phyloP scores from a whole-genome alignment of 2,888 invertebrate species.

The Tridacna gigas region DNA sequence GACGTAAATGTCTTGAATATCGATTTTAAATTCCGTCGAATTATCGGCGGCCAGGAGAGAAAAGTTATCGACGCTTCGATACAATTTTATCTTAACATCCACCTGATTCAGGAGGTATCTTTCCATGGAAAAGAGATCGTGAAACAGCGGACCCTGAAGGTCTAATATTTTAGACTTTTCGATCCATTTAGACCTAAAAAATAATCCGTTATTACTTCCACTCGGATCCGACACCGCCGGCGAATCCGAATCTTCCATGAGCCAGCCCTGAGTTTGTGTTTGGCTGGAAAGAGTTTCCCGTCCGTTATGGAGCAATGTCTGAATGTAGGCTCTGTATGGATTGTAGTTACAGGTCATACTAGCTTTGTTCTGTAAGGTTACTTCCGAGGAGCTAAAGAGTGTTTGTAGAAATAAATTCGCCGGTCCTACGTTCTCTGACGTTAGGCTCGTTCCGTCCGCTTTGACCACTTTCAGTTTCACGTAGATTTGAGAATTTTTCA shows the following conservation, averaged over 20 bases:
- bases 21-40: constrained; percentile 26
- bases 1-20: constrained; percentile 34
- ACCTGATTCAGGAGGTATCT: constrained; percentile 43
- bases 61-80: constrained; percentile 21
- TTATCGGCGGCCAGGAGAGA: constrained; percentile 14
- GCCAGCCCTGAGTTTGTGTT: constrained; percentile 39
- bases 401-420: constrained; percentile 51
- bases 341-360: constrained; percentile 47
- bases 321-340: constrained; percentile 52
- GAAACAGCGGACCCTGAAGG: constrained; percentile 49
- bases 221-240: constrained; percentile 40
- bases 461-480: constrained; percentile 35
- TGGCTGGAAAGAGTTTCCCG: constrained; percentile 39
- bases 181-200: constrained; percentile 18
- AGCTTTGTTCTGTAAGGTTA: constrained; percentile 54
- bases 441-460: constrained; percentile 29
- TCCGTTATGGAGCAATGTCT: constrained; percentile 51
- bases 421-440: constrained; percentile 51
- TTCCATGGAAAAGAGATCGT: constrained; percentile 37
- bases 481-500: constrained; percentile 42
- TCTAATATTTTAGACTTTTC: constrained; percentile 39
- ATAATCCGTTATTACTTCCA: constrained; percentile 38
- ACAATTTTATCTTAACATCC: constrained; percentile 36
- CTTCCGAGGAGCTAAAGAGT: constrained; percentile 53
- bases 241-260: constrained; percentile 37